Evolutionary conservation across 2,888 invertebrate species (phyloP).

Genomic region (Acholoe squamosa): DNA sequence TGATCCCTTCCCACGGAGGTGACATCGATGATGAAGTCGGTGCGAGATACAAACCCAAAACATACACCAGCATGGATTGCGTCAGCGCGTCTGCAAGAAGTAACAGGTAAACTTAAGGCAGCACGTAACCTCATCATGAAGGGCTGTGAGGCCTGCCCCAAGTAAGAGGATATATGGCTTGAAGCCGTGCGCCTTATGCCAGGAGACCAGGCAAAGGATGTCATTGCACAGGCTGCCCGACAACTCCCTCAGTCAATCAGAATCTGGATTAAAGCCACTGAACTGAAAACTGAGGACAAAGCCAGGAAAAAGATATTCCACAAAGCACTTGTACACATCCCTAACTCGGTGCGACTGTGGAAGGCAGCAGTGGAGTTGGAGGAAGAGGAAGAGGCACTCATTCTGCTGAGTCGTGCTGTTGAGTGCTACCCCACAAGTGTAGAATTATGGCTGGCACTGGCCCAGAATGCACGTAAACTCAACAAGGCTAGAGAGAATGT

Average conservation of each 20-base stretch:
- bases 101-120: slow-evolving; percentile 97
- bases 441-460: slow-evolving; percentile 87
- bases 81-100: slow-evolving; percentile 98
- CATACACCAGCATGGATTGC: slow-evolving; percentile 99
- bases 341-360: slow-evolving; percentile 99
- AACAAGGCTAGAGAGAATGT: slow-evolving; percentile 99
- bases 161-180: slow-evolving; percentile 98
- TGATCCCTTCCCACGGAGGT: slow-evolving; percentile 99
- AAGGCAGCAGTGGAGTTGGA: slow-evolving; percentile 99
- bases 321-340: slow-evolving; percentile 96
- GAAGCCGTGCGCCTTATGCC: slow-evolving; percentile 94
- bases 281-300: slow-evolving; percentile 95
- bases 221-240: slow-evolving; percentile 97
- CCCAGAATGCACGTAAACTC: slow-evolving; percentile 96
- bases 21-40: slow-evolving; percentile 99
- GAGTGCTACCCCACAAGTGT: slow-evolving; percentile 99
- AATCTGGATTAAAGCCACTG: slow-evolving; percentile 99
- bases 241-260: slow-evolving; percentile 97
- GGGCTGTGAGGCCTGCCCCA: slow-evolving; percentile 96
- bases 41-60: slow-evolving; percentile 97
- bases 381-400: slow-evolving; percentile 98
- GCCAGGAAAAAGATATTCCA: slow-evolving; percentile 96
- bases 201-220: slow-evolving; percentile 95
- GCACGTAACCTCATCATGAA: slow-evolving; percentile 98
- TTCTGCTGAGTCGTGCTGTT: slow-evolving; percentile 96